Evolutionary conservation across 2,797 vertebrate species (phyloP).

Genomic region (Ciconia nigra): DNA sequence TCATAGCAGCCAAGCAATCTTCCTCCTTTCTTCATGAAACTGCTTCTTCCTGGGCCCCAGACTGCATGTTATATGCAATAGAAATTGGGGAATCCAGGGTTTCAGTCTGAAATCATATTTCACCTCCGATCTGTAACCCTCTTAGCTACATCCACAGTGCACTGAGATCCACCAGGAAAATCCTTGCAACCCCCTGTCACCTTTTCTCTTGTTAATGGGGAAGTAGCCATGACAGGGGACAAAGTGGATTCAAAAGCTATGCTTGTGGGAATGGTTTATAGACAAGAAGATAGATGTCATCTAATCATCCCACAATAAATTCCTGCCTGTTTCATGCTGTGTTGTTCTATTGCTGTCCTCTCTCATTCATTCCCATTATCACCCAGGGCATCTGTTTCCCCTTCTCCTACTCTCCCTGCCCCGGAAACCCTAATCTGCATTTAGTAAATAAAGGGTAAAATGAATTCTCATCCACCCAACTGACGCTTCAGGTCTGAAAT

Average conservation of each 20-base stretch:
- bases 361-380: background rate
- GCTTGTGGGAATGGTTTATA: constrained; percentile 9
- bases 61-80: background rate
- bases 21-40: background rate
- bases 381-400: background rate
- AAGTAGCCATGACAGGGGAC: background rate
- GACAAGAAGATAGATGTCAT: constrained; percentile 40
- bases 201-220: background rate
- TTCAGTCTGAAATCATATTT: background rate
- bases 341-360: background rate
- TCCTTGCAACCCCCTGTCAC: background rate
- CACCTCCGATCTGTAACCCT: background rate
- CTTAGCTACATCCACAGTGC: background rate
- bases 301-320: background rate
- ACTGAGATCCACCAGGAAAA: background rate
- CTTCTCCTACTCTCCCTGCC: background rate
- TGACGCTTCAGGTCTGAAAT: background rate
- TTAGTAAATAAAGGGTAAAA: constrained; percentile 30
- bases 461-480: background rate
- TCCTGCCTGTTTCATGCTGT: background rate
- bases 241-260: background rate
- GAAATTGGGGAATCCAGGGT: background rate
- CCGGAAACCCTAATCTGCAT: constrained; percentile 24
- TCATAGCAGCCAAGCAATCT: background rate
- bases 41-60: background rate